Conservation (phyloP, 2,113 vertebrate species). For the Aspiorhynchus laticeps region DNA sequence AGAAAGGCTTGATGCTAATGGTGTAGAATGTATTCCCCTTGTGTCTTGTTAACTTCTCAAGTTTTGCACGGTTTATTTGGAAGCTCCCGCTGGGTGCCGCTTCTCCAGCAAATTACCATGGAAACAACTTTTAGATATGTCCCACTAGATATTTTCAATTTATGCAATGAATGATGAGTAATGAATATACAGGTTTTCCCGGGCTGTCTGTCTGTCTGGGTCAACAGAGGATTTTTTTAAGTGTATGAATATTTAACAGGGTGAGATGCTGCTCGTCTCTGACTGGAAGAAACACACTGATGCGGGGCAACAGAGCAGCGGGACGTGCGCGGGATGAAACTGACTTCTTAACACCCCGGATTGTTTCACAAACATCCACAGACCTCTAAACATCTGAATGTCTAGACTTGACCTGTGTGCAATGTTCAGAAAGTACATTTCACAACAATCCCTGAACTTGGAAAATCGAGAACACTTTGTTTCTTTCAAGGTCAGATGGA, state of each 20-base stretch:
- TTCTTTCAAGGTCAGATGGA: constrained; percentile 5
- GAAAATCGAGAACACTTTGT: constrained; percentile 31
- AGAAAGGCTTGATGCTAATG: constrained; percentile 47
- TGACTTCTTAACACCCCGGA: neutral
- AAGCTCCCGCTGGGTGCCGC: constrained; percentile 48
- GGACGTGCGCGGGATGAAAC: neutral
- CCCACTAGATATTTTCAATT: constrained; percentile 67
- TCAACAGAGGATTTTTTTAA: constrained; percentile 39
- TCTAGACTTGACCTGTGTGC: neutral
- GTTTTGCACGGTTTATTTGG: constrained; percentile 52
- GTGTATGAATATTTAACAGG: constrained; percentile 12
- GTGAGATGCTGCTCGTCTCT: neutral
- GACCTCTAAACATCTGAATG: neutral
- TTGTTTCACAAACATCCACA: constrained; percentile 8
- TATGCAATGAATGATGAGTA: constrained; percentile 54
- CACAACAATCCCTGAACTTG: neutral
- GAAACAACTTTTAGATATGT: constrained; percentile 67
- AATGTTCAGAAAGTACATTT: constrained; percentile 21
- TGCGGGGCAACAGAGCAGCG: neutral
- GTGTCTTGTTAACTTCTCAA: constrained; percentile 65
- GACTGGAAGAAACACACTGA: neutral
- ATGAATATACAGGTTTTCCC: constrained; percentile 54
- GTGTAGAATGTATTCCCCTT: constrained; percentile 47
- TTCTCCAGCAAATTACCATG: constrained; percentile 69
- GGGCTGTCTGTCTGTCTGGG: constrained; percentile 54